Conservation (phyloP, 1,140 invertebrate genomes). For the Venustaconcha ellipsiformis region DNA sequence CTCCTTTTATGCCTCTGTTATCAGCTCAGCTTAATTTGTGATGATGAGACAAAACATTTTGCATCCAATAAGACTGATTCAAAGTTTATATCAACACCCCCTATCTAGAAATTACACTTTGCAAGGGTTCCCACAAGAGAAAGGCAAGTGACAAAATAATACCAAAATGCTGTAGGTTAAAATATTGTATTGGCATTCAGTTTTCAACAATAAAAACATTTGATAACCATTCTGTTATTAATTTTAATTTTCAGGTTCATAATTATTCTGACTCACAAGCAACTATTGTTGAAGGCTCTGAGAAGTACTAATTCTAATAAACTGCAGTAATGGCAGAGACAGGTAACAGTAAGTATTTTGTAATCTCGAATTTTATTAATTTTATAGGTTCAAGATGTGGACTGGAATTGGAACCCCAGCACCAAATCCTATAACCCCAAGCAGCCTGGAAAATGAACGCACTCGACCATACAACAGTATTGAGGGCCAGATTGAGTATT, state of each 20-base stretch:
- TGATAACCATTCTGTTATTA: no score
- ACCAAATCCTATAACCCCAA: slow-evolving; percentile 13
- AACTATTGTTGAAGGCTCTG: not conserved
- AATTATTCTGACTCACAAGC: not conserved
- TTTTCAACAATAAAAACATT: no score
- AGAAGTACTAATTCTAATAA: not conserved
- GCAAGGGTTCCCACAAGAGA: no score
- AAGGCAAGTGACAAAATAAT: no score
- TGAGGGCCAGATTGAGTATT: slow-evolving; percentile 44
- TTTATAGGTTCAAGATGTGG: slow-evolving; percentile 29
- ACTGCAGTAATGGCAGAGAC: not conserved
- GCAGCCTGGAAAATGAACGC: slow-evolving; percentile 17
- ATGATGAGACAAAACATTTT: no score
- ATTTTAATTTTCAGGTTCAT: not conserved
- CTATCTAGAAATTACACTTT: no score
- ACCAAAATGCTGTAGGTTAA: no score
- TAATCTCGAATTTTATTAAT: not conserved
- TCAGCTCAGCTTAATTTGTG: no score
- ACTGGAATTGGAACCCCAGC: slow-evolving; percentile 17
- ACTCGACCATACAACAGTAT: not conserved
- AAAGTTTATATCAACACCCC: no score
- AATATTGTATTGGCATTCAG: no score
- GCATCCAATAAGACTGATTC: no score
- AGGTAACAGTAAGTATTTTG: not conserved
- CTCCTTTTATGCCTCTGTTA: no score